phyloP scores from a whole-genome alignment of 2,888 invertebrate species.

The Odontocolon sp. region DNA sequence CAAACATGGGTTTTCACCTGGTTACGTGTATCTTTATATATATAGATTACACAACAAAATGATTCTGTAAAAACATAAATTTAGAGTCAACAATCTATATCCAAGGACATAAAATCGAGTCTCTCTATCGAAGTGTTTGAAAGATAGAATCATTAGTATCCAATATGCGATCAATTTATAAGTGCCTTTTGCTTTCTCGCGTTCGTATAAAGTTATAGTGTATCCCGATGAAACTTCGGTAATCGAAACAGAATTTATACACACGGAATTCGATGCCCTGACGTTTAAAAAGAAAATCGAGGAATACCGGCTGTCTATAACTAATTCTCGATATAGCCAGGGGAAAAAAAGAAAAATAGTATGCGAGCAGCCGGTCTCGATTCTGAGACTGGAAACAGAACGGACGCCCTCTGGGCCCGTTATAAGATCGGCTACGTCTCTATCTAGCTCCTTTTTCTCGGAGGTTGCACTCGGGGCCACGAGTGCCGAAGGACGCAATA shows the following conservation, averaged over 20 bases:
- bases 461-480: slow-evolving; percentile 46
- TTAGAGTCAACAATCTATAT: not conserved
- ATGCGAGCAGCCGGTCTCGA: not conserved
- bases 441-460: slow-evolving; percentile 69
- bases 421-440: slow-evolving; percentile 77
- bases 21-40: too few species aligned
- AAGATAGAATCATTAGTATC: too few species aligned
- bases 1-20: slow-evolving; percentile 12
- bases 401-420: slow-evolving; percentile 59
- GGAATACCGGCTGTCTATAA: not conserved
- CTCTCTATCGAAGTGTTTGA: slow-evolving; percentile 1
- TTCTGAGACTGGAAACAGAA: slow-evolving; percentile 10
- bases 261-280: slow-evolving; percentile 1
- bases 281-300: not conserved
- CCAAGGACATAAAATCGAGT: slow-evolving; percentile 4
- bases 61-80: slow-evolving; percentile 17
- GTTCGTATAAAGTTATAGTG: too few species aligned
- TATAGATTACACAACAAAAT: slow-evolving; percentile 22
- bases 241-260: not conserved
- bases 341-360: not conserved
- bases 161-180: not conserved
- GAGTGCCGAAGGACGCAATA: slow-evolving; percentile 70
- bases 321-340: slow-evolving; percentile 12
- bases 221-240: not conserved
- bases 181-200: not conserved